Evolutionary conservation across 2,888 invertebrate genomes (phyloP), one percentile per base, ranked within the genome.

Genomic region (Pandemis heparana): DNA sequence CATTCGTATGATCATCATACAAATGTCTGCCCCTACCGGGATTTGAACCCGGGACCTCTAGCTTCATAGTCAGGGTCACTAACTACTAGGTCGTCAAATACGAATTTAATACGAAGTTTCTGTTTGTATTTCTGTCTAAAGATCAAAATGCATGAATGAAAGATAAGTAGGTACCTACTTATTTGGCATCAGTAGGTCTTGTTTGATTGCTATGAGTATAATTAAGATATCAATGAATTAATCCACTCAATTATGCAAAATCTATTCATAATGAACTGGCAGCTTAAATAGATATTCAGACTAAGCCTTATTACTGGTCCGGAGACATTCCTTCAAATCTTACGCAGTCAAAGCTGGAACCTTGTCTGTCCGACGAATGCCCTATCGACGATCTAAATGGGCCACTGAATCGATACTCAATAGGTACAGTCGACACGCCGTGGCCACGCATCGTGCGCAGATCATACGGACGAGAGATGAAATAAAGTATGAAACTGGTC

Each of bases 351-450:
- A 83, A 86, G 85, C 85, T 84, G 85, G 83, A 89, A 86, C 83
- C 86, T 85, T 88, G 89, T 88, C 89, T 85, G 85, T 90, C 91
- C 89, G 85, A 83, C 85, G 83, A 87, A 83, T 85, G 89, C 85
- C 85, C 86, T 92, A 92, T 92, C 91, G 79, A 74, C 85, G 83
- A 92, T 92, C 91, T 92, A 93, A 92, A 92, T 92, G 84, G 92
- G 90, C 85, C 92, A 92, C 86, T 82, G 86, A 88, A 89, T 88
- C 89, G 88, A 90, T 90, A 87, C 82, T 86, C 83, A 79, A 83
- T 87, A 63, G 56, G 68, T 18, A 87, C 85, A 83, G 87, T 86
- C 80, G 85, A 84, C 87, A 83, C 85, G 86, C 82, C 84, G 85
- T 85, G 87, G 85, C 82, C 84, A 87, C 84, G 87, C 86, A 87